Evolutionary conservation across 2,888 invertebrate species (phyloP).

Genomic region (Limenitis camilla): DNA sequence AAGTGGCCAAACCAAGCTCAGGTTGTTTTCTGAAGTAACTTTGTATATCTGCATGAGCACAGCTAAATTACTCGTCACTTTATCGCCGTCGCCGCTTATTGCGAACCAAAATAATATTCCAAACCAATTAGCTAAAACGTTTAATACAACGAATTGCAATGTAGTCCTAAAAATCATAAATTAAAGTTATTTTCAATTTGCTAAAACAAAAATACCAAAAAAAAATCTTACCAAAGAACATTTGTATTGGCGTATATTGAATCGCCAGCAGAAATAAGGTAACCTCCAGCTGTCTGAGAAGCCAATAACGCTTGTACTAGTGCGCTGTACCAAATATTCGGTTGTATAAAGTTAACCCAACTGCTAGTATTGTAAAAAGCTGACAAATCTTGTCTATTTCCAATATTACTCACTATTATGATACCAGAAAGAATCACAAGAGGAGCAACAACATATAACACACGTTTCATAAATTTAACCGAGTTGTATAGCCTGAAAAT

Average conservation of each 20-base stretch:
- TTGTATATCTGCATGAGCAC: constrained; percentile 45
- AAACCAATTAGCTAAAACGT: constrained; percentile 44
- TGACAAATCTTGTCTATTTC: constrained; percentile 30
- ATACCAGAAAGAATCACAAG: constrained; percentile 35
- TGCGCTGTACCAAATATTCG: constrained; percentile 50
- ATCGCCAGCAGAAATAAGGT: constrained; percentile 49
- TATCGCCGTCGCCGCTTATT: constrained; percentile 32
- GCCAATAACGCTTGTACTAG: constrained; percentile 50
- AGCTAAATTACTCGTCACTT: constrained; percentile 38
- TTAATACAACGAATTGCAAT: constrained; percentile 36
- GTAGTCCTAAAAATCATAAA: constrained; percentile 43
- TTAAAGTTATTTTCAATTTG: neutral
- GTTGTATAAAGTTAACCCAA: constrained; percentile 40
- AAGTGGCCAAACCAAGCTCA: constrained; percentile 41
- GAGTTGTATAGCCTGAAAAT: constrained; percentile 54
- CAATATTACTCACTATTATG: constrained; percentile 34
- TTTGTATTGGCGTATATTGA: constrained; percentile 48
- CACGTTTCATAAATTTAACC: constrained; percentile 53
- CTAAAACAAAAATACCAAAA: too few relatives aligned
- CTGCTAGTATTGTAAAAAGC: constrained; percentile 30
- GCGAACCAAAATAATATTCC: constrained; percentile 51
- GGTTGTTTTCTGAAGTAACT: constrained; percentile 30
- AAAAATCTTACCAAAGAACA: constrained; percentile 58
- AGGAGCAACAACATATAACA: constrained; percentile 45
- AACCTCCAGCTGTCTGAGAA: constrained; percentile 55